Base-by-base conservation (phyloP, 2,888 invertebrate species). In the Mesoligia furuncula region DNA sequence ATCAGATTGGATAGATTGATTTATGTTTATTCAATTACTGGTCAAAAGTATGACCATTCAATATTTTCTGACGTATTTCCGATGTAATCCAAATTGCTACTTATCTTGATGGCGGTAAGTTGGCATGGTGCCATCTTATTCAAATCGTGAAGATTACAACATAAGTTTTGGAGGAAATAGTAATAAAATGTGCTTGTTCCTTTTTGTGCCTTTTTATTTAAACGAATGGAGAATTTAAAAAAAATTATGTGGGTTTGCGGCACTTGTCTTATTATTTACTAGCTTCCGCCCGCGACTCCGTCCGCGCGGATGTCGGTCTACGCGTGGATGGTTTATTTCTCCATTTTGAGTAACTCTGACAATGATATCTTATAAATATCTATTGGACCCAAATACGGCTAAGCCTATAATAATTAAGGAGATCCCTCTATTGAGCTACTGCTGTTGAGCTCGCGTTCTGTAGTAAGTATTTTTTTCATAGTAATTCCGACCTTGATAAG, bases 121-220 rank as follows among this genome's bases (percentile, higher is more conserved):
- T 91, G 91, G 91, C 90, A 81, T 77, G 45, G 59, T 83, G 90
- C 90, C 84, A 80, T 78, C 72, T 81, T 86, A 85, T 88, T 86
- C 84, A 83, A 89, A 90, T 88, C 80, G 83, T 75, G 82, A 80
- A 83, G 75, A 77, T 80, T 84, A 73, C 70, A 80, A 84, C 87
- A 87, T 89, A 89, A 88, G 81, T 87, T 88, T 82, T 70, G 73
- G 76, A 75, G 86, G 80, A 90, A 85, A 87, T 77, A 83, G 70
- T 83, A 81, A 87, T 85, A 86, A 87, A 84, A 87, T 82, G 67
- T 70, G 67, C 79, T 77, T 83, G 79, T 61, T n/a, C n/a, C n/a
- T n/a, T n/a, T 80, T 81, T 77, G 77, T 65, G 73, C 72, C 75
- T 81, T 82, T 81, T 85, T 81, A 76, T 70, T 67, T 36, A 83